Base-by-base conservation (phyloP, 2,113 vertebrate species). In the Gallinago paraguaiae region DNA sequence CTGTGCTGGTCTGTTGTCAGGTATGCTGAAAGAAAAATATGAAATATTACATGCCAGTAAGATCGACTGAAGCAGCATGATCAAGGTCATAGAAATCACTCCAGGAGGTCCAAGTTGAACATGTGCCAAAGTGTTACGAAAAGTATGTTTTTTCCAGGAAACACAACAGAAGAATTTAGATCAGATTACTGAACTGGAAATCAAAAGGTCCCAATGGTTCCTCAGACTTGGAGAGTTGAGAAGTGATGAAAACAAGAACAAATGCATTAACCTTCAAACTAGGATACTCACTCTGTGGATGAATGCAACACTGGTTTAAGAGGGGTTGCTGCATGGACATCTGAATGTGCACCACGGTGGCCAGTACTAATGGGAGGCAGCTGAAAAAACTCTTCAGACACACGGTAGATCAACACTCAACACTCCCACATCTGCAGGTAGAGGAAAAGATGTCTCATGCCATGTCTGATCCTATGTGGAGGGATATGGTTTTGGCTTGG, bases 401-500 rank as follows among this genome's bases (percentile, higher is more conserved):
- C 9, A 25, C 10, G 19, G 48, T 79, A 87, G 89, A 85, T 72
- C 57, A 79, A 14, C 23, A 48, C 7, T 67, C 0, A 0, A 53
- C n/a, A 63, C 22, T 91, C 30, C 22, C 69, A 92, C 56, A 50
- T 81, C 64, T 86, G 39, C 82, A 96, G 56, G 53, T 56, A 68
- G 50, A 86, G 43, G 13, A 14, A 86, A 95, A 88, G 91, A 77
- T 48, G 0, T 60, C 76, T 92, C 80, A 39, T 17, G 50, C 9
- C 20, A 25, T 16, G 2, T 54, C 80, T 22, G 14, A 60, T 56
- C 71, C 64, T 95, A 1, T 65, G 68, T 2, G 5, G 45, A 93
- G 48, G 80, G 83, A 43, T 90, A 92, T 82, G 83, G 83, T 69
- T 95, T 95, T 95, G 86, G 88, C 61, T 95, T 95, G 83, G 67